Conservation (phyloP, 2,888 invertebrate genomes). For the Emmelina monodactyla region DNA sequence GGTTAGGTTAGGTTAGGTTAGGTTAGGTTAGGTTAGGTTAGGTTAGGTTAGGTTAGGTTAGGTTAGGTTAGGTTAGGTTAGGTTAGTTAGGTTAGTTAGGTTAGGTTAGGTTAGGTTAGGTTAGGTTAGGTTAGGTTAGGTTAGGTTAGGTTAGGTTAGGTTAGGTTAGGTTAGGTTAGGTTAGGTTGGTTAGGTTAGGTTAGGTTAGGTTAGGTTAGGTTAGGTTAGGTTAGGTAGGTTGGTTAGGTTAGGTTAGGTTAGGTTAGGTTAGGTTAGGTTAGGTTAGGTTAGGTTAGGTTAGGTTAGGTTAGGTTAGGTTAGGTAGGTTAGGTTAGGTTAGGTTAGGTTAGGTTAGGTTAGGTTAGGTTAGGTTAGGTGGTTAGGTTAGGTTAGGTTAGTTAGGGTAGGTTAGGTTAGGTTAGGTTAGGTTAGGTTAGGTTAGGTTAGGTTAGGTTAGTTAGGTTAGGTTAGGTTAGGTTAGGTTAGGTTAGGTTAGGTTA, state of each 20-base stretch:
- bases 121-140: slow-evolving; percentile 4
- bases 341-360: slow-evolving; percentile 10
- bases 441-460: slow-evolving; percentile 13
- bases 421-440: slow-evolving; percentile 10
- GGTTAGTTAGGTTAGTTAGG: slow-evolving; percentile 3
- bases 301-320: slow-evolving; percentile 13
- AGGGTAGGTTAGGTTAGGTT: slow-evolving; percentile 11
- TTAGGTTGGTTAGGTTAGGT: slow-evolving; percentile 15
- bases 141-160: slow-evolving; percentile 3
- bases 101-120: slow-evolving; percentile 4
- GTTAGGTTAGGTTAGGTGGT: slow-evolving; percentile 12
- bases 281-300: slow-evolving; percentile 17
- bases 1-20: slow-evolving; percentile 4
- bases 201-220: slow-evolving; percentile 14
- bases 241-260: slow-evolving; percentile 17
- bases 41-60: slow-evolving; percentile 4
- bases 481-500: slow-evolving; percentile 8
- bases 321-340: slow-evolving; percentile 9
- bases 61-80: slow-evolving; percentile 4
- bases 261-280: slow-evolving; percentile 17
- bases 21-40: slow-evolving; percentile 4
- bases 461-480: slow-evolving; percentile 14
- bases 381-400: slow-evolving; percentile 12
- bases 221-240: slow-evolving; percentile 13
- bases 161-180: slow-evolving; percentile 5